These are phyloP conservation scores for Meriones unguiculatus DNA, from an alignment of 2,113 vertebrate species.

Conservation along the genomic window DNA sequence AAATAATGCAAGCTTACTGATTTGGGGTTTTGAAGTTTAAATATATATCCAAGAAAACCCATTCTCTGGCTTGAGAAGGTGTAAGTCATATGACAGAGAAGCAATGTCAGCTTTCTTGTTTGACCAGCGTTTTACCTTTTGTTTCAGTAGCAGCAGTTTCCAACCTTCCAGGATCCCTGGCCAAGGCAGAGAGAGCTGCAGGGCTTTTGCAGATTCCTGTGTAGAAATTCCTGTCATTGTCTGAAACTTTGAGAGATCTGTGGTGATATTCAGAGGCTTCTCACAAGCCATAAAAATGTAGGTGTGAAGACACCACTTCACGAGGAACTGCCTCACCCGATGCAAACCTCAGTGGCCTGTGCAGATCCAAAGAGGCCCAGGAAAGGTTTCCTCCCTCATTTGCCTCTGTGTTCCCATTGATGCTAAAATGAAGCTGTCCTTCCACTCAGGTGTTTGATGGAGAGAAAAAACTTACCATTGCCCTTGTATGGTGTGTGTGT, in stretches of 20 bases:
- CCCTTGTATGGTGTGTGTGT: background rate
- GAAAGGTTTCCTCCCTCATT: background rate
- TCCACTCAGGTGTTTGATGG: background rate
- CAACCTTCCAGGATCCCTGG: background rate
- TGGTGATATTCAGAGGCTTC: background rate
- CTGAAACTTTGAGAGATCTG: background rate
- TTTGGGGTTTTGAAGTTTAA: constrained; percentile 3
- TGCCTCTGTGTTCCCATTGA: background rate
- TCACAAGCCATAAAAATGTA: background rate
- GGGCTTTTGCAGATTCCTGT: background rate
- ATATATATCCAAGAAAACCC: background rate
- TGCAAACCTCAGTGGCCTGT: background rate
- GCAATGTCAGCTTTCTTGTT: too few relatives aligned
- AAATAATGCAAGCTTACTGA: background rate
- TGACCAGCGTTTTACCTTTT: background rate
- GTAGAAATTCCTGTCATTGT: background rate
- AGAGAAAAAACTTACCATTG: background rate
- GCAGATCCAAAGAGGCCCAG: background rate
- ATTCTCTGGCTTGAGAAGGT: background rate
- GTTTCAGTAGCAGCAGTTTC: background rate
- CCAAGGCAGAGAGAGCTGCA: background rate
- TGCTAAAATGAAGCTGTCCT: background rate
- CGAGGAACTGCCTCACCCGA: background rate
- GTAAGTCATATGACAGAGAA: background rate
- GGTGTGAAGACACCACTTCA: background rate